Conservation (phyloP, 2,888 invertebrate genomes). For the Coecobrya sp. region DNA sequence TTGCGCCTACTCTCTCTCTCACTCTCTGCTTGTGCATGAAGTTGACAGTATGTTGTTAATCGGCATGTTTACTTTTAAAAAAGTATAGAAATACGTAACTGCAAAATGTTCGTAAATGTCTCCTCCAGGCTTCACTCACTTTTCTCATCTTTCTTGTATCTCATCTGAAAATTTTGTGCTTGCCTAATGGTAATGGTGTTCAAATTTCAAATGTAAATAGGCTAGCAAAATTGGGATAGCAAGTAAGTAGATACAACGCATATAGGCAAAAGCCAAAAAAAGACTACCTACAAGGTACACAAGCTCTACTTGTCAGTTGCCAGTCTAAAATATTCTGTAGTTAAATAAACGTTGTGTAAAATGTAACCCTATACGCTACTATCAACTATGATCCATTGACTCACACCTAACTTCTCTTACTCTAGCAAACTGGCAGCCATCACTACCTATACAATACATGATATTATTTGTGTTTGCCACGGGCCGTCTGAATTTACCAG, state of each 20-base stretch:
- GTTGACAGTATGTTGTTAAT: not conserved
- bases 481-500: not conserved
- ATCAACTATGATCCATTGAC: no score
- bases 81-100: not conserved
- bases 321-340: no score
- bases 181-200: no score
- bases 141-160: no score
- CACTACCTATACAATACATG: no score
- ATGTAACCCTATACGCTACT: no score
- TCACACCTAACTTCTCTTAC: no score
- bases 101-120: not conserved
- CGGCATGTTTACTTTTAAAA: not conserved
- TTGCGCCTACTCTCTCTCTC: no score
- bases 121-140: not conserved
- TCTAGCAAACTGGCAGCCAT: no score
- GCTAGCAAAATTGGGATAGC: not conserved
- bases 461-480: not conserved
- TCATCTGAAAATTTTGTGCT: not conserved
- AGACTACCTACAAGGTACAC: no score
- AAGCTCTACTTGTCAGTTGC: no score
- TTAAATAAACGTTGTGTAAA: no score
- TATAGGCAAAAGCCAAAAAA: not conserved
- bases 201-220: conserved; percentile 10
- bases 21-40: not conserved
- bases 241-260: not conserved